Conservation (phyloP, 2,888 invertebrate genomes). For the Leptopilina drosophilae region DNA sequence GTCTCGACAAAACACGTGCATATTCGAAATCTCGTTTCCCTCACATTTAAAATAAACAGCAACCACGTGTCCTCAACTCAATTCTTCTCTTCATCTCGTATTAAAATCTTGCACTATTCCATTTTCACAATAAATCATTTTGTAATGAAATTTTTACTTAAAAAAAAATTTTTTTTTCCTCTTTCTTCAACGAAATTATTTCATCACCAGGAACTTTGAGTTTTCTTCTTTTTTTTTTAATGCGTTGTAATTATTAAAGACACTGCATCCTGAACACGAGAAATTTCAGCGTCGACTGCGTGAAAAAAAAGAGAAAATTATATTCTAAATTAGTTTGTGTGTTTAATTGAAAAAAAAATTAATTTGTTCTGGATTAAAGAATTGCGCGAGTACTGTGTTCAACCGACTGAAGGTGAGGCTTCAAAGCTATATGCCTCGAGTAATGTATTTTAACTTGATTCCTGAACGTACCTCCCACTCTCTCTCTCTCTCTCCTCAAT, state of each 20-base stretch:
- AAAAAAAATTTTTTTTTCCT: no score
- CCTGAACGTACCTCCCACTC: constrained; percentile 42
- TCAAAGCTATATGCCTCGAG: constrained; percentile 53
- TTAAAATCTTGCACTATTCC: neutral
- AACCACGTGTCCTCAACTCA: constrained; percentile 19
- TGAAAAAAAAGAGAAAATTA: neutral
- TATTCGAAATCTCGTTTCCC: neutral
- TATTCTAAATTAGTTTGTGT: neutral
- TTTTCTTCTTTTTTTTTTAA: neutral
- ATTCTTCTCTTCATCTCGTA: neutral
- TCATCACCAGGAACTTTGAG: no score
- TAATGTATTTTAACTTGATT: constrained; percentile 54
- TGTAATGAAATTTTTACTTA: neutral
- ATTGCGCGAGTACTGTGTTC: constrained; percentile 59
- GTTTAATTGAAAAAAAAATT: constrained; percentile 25
- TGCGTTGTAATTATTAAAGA: neutral
- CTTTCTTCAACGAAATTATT: no score
- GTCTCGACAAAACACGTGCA: neutral
- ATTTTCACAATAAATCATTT: constrained; percentile 13
- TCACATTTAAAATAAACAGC: constrained; percentile 22
- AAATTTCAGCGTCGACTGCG: neutral
- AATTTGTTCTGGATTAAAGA: constrained; percentile 44
- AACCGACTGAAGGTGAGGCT: constrained; percentile 66
- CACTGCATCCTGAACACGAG: neutral
- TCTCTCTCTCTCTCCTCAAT: constrained; percentile 5